Conservation (phyloP, 2,888 invertebrate genomes). For the Noctua pronuba region DNA sequence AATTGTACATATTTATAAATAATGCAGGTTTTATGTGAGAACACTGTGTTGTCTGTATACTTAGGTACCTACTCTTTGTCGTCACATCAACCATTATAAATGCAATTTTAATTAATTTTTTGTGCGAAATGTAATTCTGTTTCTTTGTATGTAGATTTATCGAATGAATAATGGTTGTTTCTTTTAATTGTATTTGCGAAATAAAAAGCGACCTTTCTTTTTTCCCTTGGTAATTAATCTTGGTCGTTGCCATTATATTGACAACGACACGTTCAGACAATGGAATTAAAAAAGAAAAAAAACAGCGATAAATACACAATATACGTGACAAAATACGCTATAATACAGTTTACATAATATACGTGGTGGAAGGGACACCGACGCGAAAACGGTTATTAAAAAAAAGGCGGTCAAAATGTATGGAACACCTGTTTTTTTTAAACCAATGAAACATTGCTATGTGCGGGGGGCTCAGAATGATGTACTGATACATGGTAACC, state of each 20-base stretch:
- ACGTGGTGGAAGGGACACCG: too few relatives aligned
- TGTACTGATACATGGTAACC: too few relatives aligned
- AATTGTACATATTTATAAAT: conserved; percentile 12
- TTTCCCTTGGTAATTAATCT: conserved; percentile 8
- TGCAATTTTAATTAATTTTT: conserved; percentile 13
- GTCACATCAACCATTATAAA: conserved; percentile 3
- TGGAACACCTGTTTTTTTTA: too few relatives aligned
- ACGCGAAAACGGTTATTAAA: too few relatives aligned
- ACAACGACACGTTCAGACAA: conserved; percentile 18
- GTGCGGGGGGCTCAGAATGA: too few relatives aligned
- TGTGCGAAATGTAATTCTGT: neutral
- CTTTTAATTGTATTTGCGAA: conserved; percentile 23
- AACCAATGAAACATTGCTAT: too few relatives aligned
- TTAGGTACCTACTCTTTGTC: conserved; percentile 6
- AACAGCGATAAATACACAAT: neutral
- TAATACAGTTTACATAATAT: neutral
- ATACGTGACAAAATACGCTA: too few relatives aligned
- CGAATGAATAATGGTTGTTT: conserved; percentile 7
- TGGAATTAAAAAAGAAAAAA: conserved; percentile 3
- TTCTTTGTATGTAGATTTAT: conserved; percentile 40
- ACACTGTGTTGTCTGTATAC: neutral
- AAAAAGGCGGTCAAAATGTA: too few relatives aligned
- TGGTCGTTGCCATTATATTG: conserved; percentile 11
- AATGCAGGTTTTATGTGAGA: conserved; percentile 15
- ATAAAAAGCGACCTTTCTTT: conserved; percentile 17